Conservation (phyloP, 2,797 vertebrate species). For the Lycodopsis pacificus region DNA sequence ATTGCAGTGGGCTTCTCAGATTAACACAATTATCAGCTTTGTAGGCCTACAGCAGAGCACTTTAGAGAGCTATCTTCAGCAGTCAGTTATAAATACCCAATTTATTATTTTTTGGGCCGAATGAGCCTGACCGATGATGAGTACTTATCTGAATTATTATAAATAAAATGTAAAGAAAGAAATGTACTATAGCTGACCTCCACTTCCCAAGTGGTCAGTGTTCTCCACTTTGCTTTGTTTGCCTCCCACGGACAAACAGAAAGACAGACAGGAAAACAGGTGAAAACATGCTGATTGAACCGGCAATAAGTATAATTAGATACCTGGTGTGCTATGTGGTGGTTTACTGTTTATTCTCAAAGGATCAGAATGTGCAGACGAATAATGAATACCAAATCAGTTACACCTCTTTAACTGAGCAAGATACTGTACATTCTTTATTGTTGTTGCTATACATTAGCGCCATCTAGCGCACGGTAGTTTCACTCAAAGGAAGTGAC, state of each 20-base stretch:
- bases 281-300: slow-evolving; percentile 33
- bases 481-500: slow-evolving; percentile 62
- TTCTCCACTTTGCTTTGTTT: slow-evolving; percentile 40
- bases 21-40: slow-evolving; percentile 62
- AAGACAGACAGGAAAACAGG: background rate
- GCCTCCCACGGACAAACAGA: slow-evolving; percentile 1
- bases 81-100: slow-evolving; percentile 59
- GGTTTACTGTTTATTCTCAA: slow-evolving; percentile 14
- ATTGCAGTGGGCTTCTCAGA: slow-evolving; percentile 39
- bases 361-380: slow-evolving; percentile 15
- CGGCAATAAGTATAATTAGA: slow-evolving; percentile 38
- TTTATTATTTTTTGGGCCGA: slow-evolving; percentile 28
- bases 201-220: background rate
- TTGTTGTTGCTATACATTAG: background rate
- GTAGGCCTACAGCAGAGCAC: slow-evolving; percentile 38
- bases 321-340: slow-evolving; percentile 14
- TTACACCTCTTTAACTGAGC: background rate
- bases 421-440: background rate
- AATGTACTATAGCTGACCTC: background rate
- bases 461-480: slow-evolving; percentile 38
- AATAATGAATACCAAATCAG: slow-evolving; percentile 31
- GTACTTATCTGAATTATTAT: slow-evolving; percentile 40
- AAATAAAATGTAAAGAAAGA: background rate
- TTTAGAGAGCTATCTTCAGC: slow-evolving; percentile 41
- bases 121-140: slow-evolving; percentile 43